Base-by-base conservation (phyloP, 2,113 vertebrate species). In the Oreochromis aureus region DNA sequence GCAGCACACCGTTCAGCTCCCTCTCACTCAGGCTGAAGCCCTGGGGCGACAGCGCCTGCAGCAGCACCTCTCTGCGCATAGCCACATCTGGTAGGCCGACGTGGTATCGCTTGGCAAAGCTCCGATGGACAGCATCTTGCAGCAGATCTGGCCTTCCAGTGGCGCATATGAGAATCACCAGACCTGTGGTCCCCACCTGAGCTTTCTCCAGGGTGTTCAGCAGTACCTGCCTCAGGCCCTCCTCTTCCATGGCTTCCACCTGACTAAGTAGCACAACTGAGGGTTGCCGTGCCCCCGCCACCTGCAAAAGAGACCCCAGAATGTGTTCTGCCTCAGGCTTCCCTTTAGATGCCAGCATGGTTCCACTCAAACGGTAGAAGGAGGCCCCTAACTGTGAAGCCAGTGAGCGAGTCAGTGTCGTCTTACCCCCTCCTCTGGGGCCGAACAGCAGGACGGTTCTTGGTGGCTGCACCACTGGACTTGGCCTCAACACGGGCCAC, bases 371-470 rank as follows among this genome's bases (percentile, higher is more conserved):
- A 51, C 95, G 94, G 89, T 98, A 96, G 86, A 99, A 95, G 5
- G 98, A 97, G 44, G 98, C 98, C 27, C 98, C 98, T 86, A 99
- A 92, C 94, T 98, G 98, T 3, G 98, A 97, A 76, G 98, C 97
- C 87, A 99, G 89, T 54, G 98, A 98, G 71, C 97, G 97, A 85
- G 96, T 96, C 92, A 99, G 93, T 73, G 98, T 97, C 1, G 96
- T 96, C 94, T 99, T 99, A 3, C 98, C 98, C 0, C 97, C 95
- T 6, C 98, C 98, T 0, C 89, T 96, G n/a, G 98, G 98, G 2
- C 98, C 98, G n/a, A 99, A 99, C 2, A 99, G 95, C 89, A 99
- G 96, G 87, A 99, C 91, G 85, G 97, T 97, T 48, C 97, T 96
- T 24, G 97, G 98, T 0, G 96, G 97, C 7, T 93, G 96, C 78